Conservation (phyloP, 2,113 vertebrate genomes). For the Anarrhichthys ocellatus region DNA sequence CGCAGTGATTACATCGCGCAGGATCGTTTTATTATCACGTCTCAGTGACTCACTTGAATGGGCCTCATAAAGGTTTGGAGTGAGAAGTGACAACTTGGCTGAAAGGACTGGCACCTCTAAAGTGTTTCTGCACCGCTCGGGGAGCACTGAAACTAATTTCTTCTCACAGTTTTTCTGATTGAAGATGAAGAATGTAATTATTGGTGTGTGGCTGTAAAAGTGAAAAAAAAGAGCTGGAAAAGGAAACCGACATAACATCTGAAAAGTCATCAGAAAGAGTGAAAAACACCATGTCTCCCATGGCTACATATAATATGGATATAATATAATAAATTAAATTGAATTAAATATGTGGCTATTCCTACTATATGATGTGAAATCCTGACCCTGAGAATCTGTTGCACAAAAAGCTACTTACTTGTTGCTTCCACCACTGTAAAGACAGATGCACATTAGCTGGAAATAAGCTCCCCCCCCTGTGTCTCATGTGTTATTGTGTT, state of each 20-base stretch:
- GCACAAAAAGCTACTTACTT: not conserved
- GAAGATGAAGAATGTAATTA: not conserved
- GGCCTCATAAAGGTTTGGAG: constrained; percentile 30
- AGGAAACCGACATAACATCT: not conserved
- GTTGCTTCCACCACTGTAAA: constrained; percentile 3
- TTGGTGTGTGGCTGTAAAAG: not conserved
- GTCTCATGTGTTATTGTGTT: constrained; percentile 42
- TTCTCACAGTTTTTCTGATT: not conserved
- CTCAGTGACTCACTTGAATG: constrained; percentile 56
- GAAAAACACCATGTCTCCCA: not conserved
- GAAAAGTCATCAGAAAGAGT: not conserved
- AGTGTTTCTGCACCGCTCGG: not conserved
- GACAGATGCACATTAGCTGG: constrained; percentile 14
- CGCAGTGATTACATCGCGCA: constrained; percentile 48
- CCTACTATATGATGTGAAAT: not conserved
- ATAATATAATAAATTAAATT: not conserved
- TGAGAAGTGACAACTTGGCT: constrained; percentile 45
- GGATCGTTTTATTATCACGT: constrained; percentile 68
- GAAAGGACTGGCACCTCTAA: not conserved
- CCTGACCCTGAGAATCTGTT: not conserved
- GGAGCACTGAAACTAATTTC: not conserved
- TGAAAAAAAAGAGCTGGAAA: not conserved
- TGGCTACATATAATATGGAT: not conserved
- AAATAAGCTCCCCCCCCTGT: not conserved
- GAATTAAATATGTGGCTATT: not conserved